phyloP scores from a whole-genome alignment of 2,888 invertebrate genomes.

The Protodeltote pygarga region DNA sequence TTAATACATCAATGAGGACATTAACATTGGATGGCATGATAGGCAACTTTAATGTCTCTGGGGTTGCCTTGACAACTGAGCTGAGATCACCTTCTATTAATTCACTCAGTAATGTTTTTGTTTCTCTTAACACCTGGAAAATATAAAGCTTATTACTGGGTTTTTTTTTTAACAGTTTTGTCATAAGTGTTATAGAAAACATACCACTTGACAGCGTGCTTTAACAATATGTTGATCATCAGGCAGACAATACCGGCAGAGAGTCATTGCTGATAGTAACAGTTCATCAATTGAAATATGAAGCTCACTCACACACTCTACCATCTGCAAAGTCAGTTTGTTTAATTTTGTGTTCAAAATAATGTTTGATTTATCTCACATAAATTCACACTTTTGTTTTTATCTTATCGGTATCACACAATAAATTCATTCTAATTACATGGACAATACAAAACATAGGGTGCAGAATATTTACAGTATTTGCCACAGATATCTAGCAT shows the following conservation, averaged over 20 bases:
- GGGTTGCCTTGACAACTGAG: conserved; percentile 74
- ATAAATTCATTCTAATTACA: too few species aligned
- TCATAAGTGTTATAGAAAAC: conserved; percentile 24
- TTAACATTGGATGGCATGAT: conserved; percentile 81
- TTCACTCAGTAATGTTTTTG: conserved; percentile 79
- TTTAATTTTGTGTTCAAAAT: too few species aligned
- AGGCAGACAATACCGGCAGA: conserved; percentile 74
- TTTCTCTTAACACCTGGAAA: conserved; percentile 84
- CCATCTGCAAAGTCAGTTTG: conserved; percentile 65
- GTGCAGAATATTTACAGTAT: too few species aligned
- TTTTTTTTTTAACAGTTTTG: background rate
- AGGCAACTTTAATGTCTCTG: conserved; percentile 70
- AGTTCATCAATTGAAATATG: conserved; percentile 78
- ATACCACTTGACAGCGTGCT: conserved; percentile 86
- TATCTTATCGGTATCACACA: too few species aligned
- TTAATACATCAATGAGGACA: conserved; percentile 87
- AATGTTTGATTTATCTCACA: too few species aligned
- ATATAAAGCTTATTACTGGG: background rate
- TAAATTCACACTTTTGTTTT: too few species aligned
- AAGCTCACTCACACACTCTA: conserved; percentile 68
- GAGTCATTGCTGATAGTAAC: conserved; percentile 77
- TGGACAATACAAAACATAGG: too few species aligned
- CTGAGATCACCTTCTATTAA: conserved; percentile 76
- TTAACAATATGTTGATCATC: conserved; percentile 79
- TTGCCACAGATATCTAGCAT: too few species aligned